phyloP scores from a whole-genome alignment of 2,113 vertebrate genomes.

The Upupa epops region DNA sequence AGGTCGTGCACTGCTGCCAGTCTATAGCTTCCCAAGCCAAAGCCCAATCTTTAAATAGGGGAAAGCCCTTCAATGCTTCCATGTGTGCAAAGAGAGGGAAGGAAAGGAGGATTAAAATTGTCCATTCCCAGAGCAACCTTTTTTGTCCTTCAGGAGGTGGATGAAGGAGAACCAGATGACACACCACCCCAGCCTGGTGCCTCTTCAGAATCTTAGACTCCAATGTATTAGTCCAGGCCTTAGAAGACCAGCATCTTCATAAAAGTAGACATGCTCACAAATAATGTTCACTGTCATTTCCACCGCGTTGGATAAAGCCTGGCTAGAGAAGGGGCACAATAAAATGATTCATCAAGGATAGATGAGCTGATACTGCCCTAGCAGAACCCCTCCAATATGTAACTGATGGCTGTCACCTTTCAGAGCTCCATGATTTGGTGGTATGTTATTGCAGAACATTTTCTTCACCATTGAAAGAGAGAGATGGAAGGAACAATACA shows the following conservation, averaged over 20 bases:
- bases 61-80: background rate
- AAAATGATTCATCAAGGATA: background rate
- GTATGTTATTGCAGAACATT: background rate
- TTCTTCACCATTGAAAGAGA: background rate
- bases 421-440: background rate
- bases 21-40: fast-evolving
- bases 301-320: background rate
- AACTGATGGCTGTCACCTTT: background rate
- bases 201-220: background rate
- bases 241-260: background rate
- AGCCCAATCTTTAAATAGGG: background rate
- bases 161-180: background rate
- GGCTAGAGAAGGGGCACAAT: background rate
- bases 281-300: background rate
- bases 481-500: background rate
- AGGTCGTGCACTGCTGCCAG: fast-evolving
- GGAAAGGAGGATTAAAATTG: background rate
- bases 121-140: fast-evolving
- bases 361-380: background rate
- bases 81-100: background rate
- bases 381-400: fast-evolving
- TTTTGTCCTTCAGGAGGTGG: fast-evolving
- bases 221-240: background rate
- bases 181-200: background rate
- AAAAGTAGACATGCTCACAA: background rate